Conservation (phyloP, 2,113 vertebrate species). For the Athene cunicularia region DNA sequence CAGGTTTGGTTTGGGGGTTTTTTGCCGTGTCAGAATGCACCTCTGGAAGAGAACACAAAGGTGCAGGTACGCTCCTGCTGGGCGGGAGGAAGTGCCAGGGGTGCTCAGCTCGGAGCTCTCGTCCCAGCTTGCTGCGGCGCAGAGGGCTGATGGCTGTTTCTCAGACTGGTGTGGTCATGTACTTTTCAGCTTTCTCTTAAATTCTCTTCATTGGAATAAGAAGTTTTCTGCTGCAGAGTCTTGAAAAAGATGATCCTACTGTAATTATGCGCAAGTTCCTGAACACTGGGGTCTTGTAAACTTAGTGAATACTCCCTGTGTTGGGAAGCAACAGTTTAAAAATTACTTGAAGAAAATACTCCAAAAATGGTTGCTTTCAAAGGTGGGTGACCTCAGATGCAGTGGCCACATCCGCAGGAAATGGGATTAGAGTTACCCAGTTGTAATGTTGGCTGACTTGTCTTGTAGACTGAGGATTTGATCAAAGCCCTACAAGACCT, state of each 20-base stretch:
- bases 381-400: neutral
- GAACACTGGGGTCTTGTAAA: neutral
- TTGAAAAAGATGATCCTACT: neutral
- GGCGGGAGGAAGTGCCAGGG: neutral
- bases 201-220: neutral
- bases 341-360: neutral
- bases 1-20: neutral
- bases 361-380: neutral
- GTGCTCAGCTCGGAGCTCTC: neutral
- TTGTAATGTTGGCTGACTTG: neutral
- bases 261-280: neutral
- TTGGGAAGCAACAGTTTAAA: neutral
- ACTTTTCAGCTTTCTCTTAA: neutral
- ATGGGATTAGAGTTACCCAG: neutral
- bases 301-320: neutral
- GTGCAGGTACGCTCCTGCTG: fast-evolving
- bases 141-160: neutral
- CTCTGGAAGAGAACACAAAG: neutral
- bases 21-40: neutral
- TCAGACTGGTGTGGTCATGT: neutral
- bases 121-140: neutral
- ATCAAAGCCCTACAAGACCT: constrained; percentile 97
- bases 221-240: neutral
- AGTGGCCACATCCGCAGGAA: neutral
- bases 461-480: constrained; percentile 90